A percentile compares a stretch with the other conserved stretches of the same genome.
Evolutionary conservation across 2,888 invertebrate species (phyloP).

Genomic region (Macrophya annulata): DNA sequence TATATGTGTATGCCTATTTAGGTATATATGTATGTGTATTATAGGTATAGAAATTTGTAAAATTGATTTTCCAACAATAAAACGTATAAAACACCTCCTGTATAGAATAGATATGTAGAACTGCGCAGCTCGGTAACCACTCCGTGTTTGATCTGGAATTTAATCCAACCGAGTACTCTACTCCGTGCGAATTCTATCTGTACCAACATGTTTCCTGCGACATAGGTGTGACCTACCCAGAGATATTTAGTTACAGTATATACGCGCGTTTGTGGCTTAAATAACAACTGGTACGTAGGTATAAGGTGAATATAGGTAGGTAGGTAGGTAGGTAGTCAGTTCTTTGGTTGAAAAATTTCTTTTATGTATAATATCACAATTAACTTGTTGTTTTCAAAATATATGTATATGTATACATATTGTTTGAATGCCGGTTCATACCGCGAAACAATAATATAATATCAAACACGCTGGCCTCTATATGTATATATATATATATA

Average conservation of each 20-base stretch:
- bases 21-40: too few species aligned
- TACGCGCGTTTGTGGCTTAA: slow-evolving; percentile 43
- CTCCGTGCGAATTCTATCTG: slow-evolving; percentile 1
- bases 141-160: slow-evolving; percentile 38
- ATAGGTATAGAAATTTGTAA: not conserved
- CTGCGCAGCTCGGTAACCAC: slow-evolving; percentile 27
- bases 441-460: not conserved
- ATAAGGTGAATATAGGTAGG: too few species aligned
- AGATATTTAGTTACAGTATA: slow-evolving; percentile 47
- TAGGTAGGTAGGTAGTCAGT: not conserved
- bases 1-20: not conserved
- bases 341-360: slow-evolving; percentile 26
- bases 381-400: slow-evolving; percentile 16
- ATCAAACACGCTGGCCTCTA: not conserved
- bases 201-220: not conserved
- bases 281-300: slow-evolving; percentile 40
- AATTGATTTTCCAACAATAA: not conserved
- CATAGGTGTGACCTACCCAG: slow-evolving; percentile 37
- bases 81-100: not conserved
- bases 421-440: not conserved
- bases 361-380: slow-evolving; percentile 26
- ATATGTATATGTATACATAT: not conserved
- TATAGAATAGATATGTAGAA: not conserved
- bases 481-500: too few species aligned
- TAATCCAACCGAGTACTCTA: slow-evolving; percentile 21